phyloP scores from a whole-genome alignment of 2,113 vertebrate genomes.

The Silurus meridionalis region DNA sequence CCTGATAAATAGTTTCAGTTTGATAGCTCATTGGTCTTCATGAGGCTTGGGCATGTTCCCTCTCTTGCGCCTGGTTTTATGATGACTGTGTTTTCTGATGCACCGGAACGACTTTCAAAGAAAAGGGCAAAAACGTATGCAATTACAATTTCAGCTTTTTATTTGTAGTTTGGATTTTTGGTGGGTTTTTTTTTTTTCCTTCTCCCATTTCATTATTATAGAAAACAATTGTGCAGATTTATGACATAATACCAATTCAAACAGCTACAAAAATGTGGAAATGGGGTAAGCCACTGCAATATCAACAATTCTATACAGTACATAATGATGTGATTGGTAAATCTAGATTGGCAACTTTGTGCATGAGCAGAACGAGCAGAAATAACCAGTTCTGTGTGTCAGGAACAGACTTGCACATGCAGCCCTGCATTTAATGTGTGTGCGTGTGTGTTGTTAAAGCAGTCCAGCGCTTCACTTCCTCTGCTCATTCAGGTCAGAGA shows the following conservation, averaged over 20 bases:
- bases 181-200: no score
- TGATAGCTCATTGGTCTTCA: not conserved
- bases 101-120: not conserved
- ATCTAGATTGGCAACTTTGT: constrained; percentile 51
- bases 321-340: not conserved
- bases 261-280: not conserved
- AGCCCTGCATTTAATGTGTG: constrained; percentile 17
- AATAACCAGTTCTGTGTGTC: constrained; percentile 58
- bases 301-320: not conserved
- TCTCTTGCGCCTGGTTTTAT: not conserved
- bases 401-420: constrained; percentile 51
- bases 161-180: not conserved
- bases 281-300: not conserved
- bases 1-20: not conserved
- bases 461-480: constrained; percentile 62
- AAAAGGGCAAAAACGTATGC: not conserved
- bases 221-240: no score
- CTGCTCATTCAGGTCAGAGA: constrained; percentile 51
- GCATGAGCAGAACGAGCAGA: constrained; percentile 57
- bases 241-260: not conserved
- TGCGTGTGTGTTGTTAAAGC: constrained; percentile 29
- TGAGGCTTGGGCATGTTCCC: not conserved
- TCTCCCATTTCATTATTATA: no score
- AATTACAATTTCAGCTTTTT: not conserved
- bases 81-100: not conserved